Evolutionary conservation across 2,113 vertebrate species (phyloP), one percentile per base, ranked within the genome.

Genomic region (Acanthochromis polyacanthus): DNA sequence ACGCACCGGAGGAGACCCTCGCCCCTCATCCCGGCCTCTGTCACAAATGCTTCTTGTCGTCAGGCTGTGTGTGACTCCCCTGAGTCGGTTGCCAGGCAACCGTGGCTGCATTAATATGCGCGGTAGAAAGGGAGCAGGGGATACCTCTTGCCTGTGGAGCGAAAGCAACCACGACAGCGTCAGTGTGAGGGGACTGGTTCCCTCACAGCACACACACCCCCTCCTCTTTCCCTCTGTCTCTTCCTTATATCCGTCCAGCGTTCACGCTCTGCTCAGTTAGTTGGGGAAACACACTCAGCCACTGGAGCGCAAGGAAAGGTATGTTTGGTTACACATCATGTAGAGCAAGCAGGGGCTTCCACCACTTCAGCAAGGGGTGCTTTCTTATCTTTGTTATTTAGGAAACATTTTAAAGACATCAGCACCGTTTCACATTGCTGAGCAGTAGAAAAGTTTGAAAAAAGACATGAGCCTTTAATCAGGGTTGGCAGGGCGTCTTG

Each of bases 71-170:
- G 84, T 93, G 94, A 94, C 95, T 97, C 95, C 95, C 94, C 90
- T 73, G 95, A 93, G 95, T 94, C 81, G 94, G 96, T 97, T 96
- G 95, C 96, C 91, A 95, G 94, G 97, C 96, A 97, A 98, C 96
- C 69, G 3, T 71, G 78, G 91, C 94, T 94, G 92, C 94, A 95
- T 96, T 97, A 95, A 96, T 93, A 96, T 95, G 94, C 93, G 91
- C 93, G 85, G 92, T 93, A 95, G 91, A 71, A 61, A 85, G 82
- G 90, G 92, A 93, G 92, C 92, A 84, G 90, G 96, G 93, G 91
- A 94, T 91, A 92, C 94, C 94, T 92, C 81, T 84, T 78, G 88
- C 84, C 81, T 89, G 88, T 86, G 88, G 88, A 92, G 90, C 36
- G 23, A 89, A 83, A 80, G 77, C 89, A 90, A 72, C 80, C 78